Evolutionary conservation across 1,140 invertebrate species (phyloP), one percentile per base, ranked within the genome.

Genomic region (Oscheius sp.): DNA sequence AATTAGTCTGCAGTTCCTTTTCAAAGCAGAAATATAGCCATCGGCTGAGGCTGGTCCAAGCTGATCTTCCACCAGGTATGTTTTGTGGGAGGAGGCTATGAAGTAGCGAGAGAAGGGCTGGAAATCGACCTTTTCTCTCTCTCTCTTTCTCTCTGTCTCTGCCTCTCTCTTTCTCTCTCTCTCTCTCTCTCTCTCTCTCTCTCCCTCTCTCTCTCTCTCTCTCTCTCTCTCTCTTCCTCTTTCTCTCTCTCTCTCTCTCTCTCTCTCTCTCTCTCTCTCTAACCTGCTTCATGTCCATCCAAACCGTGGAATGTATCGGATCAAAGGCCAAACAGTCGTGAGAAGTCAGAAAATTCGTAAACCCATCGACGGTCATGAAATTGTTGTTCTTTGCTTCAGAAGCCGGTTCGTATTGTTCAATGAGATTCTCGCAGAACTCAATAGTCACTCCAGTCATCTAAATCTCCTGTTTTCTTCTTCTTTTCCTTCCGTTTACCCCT

Each of bases 51-150:
- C 87, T 28, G 86, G 84, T 10, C 89, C 88, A 23, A 89, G 79
- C 79, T 89, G 88, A 78, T 88, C 88, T 35, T 87, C 88, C 2
- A 87, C 83, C 36, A 89, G 79, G 79, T 89, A 89, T 87, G 89
- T 90, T 79, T 90, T 90, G 80, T 90, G 88, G 20, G 89, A 90
- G 10, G 89, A 88, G 7, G 88, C 87, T 46, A 90, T 89, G 79
- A 87, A 90, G 79, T 91, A 90, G 79, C 90, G 86, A 46, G 85
- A 81, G 29, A 91, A 80, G 2, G 90, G 90, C 64, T 87, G 61
- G 7, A 68, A 58, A 18, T 26, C 15, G 23, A 55, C 28, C n/a
- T n/a, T n/a, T n/a, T n/a, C n/a, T n/a, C n/a, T n/a, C n/a, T n/a
- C n/a, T n/a, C n/a, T n/a, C n/a, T n/a, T n/a, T n/a, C n/a, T n/a